Evolutionary conservation across 2,797 vertebrate genomes (phyloP).

Genomic region (Gastrophryne carolinensis): DNA sequence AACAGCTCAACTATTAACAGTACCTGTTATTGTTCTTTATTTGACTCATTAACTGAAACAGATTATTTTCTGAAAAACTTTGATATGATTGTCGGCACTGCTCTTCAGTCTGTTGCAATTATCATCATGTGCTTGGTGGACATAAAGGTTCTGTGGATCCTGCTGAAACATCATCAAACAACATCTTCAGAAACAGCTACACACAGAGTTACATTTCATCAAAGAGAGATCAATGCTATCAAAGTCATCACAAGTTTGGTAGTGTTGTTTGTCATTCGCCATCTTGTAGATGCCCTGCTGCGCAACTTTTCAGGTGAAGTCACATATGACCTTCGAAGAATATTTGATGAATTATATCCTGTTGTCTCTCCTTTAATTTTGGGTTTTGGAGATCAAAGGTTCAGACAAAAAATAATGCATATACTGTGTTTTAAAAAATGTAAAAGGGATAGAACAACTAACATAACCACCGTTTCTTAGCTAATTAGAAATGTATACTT

Average conservation of each 20-base stretch:
- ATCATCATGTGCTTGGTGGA: neutral
- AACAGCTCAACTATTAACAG: neutral
- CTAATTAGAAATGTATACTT: neutral
- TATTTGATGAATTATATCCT: neutral
- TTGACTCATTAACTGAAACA: neutral
- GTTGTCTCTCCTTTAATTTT: slow-evolving; percentile 2
- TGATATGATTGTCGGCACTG: slow-evolving; percentile 1
- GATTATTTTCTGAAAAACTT: slow-evolving; percentile 3
- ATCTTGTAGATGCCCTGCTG: neutral
- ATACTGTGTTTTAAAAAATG: neutral
- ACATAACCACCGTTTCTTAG: neutral
- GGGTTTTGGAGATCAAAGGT: slow-evolving; percentile 5
- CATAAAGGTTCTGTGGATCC: slow-evolving; percentile 18
- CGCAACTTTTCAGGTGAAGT: neutral
- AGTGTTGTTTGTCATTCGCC: neutral
- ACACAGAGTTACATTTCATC: neutral
- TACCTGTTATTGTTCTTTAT: neutral
- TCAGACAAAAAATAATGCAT: neutral
- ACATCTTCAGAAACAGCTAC: neutral
- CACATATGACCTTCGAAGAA: neutral
- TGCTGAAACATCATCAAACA: neutral
- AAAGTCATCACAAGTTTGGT: neutral
- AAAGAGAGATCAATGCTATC: neutral
- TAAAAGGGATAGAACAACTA: neutral
- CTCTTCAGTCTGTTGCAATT: neutral